Percentiles rank a stretch among this genome's conserved stretches.
phyloP scores from a whole-genome alignment of 2,797 vertebrate species.

The Microctenopoma stevenorrisi region DNA sequence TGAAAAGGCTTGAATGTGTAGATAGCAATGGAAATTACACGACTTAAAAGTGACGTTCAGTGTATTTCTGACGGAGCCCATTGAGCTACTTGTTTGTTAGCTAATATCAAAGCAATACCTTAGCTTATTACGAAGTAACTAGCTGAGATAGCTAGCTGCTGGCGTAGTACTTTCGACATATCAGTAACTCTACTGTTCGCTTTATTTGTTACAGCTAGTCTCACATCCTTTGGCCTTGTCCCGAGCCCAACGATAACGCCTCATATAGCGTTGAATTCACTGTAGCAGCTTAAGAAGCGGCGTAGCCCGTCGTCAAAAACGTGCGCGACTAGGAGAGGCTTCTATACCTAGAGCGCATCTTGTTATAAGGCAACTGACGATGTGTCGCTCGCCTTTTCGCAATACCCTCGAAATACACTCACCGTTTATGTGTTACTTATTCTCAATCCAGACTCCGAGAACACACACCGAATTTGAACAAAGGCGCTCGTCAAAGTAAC shows the following conservation, averaged over 20 bases:
- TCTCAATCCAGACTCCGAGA: slow-evolving; percentile 55
- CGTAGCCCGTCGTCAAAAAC: slow-evolving; percentile 50
- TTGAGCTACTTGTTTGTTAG: slow-evolving; percentile 1
- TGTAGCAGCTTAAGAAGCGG: slow-evolving; percentile 33
- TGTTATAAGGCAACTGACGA: slow-evolving; percentile 65
- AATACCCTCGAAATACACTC: slow-evolving; percentile 60
- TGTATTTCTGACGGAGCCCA: background rate
- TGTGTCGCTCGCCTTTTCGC: slow-evolving; percentile 68
- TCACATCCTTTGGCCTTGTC: background rate
- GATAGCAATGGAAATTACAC: rapidly evolving
- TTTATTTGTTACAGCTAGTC: too few relatives aligned
- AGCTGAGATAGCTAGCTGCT: slow-evolving; percentile 18
- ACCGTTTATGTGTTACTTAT: slow-evolving; percentile 56
- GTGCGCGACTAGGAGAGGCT: slow-evolving; percentile 75
- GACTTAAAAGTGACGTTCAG: background rate
- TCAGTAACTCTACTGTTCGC: background rate
- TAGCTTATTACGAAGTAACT: slow-evolving; percentile 29
- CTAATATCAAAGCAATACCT: background rate
- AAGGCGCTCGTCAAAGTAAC: slow-evolving; percentile 55
- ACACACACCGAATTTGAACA: slow-evolving; percentile 19
- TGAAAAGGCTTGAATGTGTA: background rate
- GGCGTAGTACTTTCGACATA: background rate
- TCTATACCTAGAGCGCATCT: slow-evolving; percentile 50
- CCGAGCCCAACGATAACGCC: background rate
- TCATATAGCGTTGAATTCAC: slow-evolving; percentile 7